A percentile compares a stretch with the other conserved stretches of the same genome.
These are phyloP conservation scores for Gila orcuttii DNA, from an alignment of 2,113 vertebrate genomes.

Conservation along the genomic window DNA sequence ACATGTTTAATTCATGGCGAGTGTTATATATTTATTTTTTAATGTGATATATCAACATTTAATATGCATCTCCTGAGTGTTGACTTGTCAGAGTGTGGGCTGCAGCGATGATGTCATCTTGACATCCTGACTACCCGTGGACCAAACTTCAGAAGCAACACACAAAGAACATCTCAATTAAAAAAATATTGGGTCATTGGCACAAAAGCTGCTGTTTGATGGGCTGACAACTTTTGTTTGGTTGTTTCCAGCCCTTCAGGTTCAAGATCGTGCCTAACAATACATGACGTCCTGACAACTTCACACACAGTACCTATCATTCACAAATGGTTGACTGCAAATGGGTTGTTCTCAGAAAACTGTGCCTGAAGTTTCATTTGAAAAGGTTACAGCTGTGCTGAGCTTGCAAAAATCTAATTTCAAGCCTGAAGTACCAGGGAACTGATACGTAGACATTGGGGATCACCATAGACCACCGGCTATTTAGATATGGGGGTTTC, in stretches of 20 bases:
- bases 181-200: constrained; percentile 8
- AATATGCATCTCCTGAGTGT: constrained; percentile 42
- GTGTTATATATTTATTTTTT: constrained; percentile 49
- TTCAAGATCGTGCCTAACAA: not conserved
- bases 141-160: constrained; percentile 42
- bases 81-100: constrained; percentile 44
- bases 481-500: not conserved
- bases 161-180: constrained; percentile 6
- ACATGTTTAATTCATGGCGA: constrained; percentile 31
- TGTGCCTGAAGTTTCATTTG: not conserved
- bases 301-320: constrained; percentile 2
- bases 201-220: constrained; percentile 20
- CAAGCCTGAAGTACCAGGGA: not conserved
- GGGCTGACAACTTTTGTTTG: constrained; percentile 3
- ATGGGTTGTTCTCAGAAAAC: constrained; percentile 9
- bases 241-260: not conserved
- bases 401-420: not conserved
- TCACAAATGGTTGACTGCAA: not conserved
- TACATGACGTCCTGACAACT: constrained; percentile 25
- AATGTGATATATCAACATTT: constrained; percentile 48
- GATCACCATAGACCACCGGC: not conserved
- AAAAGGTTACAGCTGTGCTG: not conserved
- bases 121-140: constrained; percentile 25
- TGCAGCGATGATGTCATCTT: constrained; percentile 44
- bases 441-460: not conserved